Evolutionary conservation across 2,797 vertebrate genomes (phyloP).

Genomic region (Mormyrus proboscirostris): DNA sequence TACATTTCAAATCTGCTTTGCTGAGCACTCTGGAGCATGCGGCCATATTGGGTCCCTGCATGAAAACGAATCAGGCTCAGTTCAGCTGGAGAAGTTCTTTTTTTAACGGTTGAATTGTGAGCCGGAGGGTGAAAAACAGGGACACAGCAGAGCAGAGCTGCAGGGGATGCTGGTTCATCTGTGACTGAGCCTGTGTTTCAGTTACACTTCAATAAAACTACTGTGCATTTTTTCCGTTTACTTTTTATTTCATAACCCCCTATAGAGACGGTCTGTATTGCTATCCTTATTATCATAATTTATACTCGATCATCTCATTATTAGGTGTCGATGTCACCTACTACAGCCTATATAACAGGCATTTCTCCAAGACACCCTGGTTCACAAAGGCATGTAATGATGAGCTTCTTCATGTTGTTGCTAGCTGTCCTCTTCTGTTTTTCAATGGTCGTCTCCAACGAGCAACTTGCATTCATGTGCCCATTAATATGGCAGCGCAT

Average conservation of each 20-base stretch:
- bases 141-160: neutral
- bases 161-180: neutral
- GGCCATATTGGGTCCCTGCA: neutral
- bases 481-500: neutral
- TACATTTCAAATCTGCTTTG: neutral
- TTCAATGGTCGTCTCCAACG: neutral
- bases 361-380: neutral
- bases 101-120: neutral
- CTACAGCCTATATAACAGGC: neutral
- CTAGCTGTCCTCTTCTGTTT: neutral
- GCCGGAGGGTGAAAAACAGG: neutral
- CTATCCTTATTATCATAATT: neutral
- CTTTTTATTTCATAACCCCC: neutral
- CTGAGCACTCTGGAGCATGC: neutral
- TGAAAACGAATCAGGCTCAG: neutral
- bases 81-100: neutral
- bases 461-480: neutral
- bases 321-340: neutral
- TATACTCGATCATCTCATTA: neutral
- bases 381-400: neutral
- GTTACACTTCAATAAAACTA: neutral
- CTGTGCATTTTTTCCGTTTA: neutral
- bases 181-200: neutral
- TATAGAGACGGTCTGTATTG: neutral
- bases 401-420: neutral